Conservation (phyloP, 2,113 vertebrate genomes). For the Triplophysa tibetana region DNA sequence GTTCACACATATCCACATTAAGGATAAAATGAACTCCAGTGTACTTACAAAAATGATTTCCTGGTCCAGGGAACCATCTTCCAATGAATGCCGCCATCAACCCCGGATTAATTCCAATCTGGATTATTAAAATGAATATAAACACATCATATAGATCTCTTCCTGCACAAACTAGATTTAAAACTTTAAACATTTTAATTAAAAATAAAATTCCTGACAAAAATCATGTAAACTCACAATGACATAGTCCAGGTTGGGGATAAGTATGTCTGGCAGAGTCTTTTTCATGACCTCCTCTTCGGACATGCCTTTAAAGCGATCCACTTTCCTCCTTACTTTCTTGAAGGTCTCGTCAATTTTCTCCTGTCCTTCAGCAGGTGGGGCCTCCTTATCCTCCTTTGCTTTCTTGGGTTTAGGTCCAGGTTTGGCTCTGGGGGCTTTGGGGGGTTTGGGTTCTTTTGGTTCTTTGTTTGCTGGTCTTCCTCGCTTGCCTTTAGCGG, state of each 20-base stretch:
- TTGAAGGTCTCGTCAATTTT: conserved; percentile 97
- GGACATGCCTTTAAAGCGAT: conserved; percentile 95
- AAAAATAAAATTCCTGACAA: not conserved
- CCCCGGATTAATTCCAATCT: conserved; percentile 98
- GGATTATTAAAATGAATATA: conserved; percentile 45
- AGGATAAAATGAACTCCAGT: not conserved
- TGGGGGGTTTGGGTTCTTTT: conserved; percentile 49
- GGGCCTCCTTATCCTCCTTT: conserved; percentile 65
- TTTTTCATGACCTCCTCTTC: conserved; percentile 96
- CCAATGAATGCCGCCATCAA: conserved; percentile 98
- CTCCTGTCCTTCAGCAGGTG: conserved; percentile 84
- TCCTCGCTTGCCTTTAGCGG: conserved; percentile 42
- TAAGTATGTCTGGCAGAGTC: conserved; percentile 94
- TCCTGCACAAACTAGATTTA: not conserved
- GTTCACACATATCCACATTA: too few relatives aligned
- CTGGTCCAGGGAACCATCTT: conserved; percentile 95
- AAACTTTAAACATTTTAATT: not conserved
- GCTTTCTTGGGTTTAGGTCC: conserved; percentile 68
- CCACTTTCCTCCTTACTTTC: conserved; percentile 93
- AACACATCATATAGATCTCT: not conserved
- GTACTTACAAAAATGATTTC: conserved; percentile 97
- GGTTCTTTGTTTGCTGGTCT: conserved; percentile 64
- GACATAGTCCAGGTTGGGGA: conserved; percentile 93
- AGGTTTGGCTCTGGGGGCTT: conserved; percentile 62
- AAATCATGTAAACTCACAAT: conserved; percentile 82